A percentile compares a stretch with the other conserved stretches of the same genome.
Evolutionary conservation across 2,113 vertebrate genomes (phyloP).

Genomic region (Salvelinus alpinus): DNA sequence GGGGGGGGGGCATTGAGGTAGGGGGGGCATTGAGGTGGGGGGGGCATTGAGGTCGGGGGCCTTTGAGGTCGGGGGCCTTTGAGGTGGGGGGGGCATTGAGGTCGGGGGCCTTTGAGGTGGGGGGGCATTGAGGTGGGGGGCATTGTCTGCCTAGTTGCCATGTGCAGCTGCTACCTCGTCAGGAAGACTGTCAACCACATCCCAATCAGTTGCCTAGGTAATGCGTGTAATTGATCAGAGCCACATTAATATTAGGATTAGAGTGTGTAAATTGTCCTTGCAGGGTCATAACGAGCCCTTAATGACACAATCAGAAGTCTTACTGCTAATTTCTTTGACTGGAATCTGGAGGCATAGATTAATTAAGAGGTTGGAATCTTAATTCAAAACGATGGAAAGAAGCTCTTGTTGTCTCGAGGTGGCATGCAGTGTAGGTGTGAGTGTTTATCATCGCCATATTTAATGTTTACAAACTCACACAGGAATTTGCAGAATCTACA

Average conservation of each 20-base stretch:
- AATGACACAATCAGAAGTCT: conserved; percentile 71
- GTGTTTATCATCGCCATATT: conserved; percentile 24
- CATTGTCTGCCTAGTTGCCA: conserved; percentile 41
- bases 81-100: too few relatives aligned
- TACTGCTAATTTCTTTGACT: conserved; percentile 52
- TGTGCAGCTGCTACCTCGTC: conserved; percentile 25
- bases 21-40: too few relatives aligned
- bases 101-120: too few relatives aligned
- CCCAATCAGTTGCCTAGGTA: conserved; percentile 65
- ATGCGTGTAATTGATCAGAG: conserved; percentile 70
- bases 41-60: too few relatives aligned
- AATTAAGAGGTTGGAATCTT: conserved; percentile 37
- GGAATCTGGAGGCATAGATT: conserved; percentile 39
- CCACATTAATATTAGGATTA: conserved; percentile 66
- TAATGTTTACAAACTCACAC: conserved; percentile 19
- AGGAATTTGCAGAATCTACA: conserved; percentile 27
- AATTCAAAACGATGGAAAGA: conserved; percentile 4
- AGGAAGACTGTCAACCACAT: conserved; percentile 55
- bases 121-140: too few relatives aligned
- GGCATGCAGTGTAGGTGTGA: conserved; percentile 24
- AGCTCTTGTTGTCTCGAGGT: conserved; percentile 4
- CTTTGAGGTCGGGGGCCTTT: too few relatives aligned
- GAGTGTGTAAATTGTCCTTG: conserved; percentile 72
- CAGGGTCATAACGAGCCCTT: conserved; percentile 65
- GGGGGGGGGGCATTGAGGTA: too few relatives aligned